phyloP scores from a whole-genome alignment of 1,140 invertebrate genomes.

The Meloidogyne hapla region DNA sequence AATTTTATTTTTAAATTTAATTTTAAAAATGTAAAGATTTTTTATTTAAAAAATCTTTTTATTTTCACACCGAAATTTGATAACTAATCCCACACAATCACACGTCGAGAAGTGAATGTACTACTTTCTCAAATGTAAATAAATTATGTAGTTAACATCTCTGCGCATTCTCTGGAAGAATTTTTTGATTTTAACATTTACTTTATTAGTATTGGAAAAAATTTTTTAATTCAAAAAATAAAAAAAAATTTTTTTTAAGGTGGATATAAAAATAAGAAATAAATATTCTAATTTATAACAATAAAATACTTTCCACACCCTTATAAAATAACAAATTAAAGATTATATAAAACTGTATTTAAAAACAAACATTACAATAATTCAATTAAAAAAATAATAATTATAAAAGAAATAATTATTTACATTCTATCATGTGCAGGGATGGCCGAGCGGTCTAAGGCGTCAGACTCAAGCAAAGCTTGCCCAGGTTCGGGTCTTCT shows the following conservation, averaged over 20 bases:
- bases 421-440: not conserved
- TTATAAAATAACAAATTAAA: too few relatives aligned
- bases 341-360: too few relatives aligned
- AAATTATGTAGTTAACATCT: not conserved
- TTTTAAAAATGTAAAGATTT: not conserved
- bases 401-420: not conserved
- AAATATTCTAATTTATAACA: too few relatives aligned
- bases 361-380: too few relatives aligned
- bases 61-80: not conserved
- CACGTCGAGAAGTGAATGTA: not conserved
- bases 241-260: too few relatives aligned
- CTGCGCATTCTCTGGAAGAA: not conserved
- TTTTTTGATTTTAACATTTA: not conserved
- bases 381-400: not conserved
- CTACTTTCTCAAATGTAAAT: not conserved
- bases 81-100: not conserved
- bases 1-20: not conserved
- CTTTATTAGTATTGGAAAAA: too few relatives aligned
- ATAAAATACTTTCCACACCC: too few relatives aligned
- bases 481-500: conserved; percentile 21
- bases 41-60: not conserved
- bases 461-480: conserved; percentile 24
- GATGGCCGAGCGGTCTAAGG: conserved; percentile 34
- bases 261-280: too few relatives aligned
- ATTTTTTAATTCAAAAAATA: too few relatives aligned